Base-by-base conservation (phyloP, 2,113 vertebrate species). In the Mobula birostris region DNA sequence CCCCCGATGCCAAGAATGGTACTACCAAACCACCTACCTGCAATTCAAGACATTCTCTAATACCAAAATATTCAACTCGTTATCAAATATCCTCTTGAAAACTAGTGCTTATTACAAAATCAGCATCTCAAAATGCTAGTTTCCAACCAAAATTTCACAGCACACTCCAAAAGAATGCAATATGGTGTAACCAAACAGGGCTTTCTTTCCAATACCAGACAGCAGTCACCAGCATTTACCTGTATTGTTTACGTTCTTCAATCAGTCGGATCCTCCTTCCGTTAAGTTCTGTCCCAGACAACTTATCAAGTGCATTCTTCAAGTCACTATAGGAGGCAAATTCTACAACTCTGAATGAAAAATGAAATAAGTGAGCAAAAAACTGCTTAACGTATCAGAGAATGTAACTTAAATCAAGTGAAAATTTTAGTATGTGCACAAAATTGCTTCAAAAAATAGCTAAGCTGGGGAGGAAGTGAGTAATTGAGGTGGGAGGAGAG, bases 251-350 rank as follows among this genome's bases (percentile, higher is more conserved):
- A 95, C 97, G 97, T 95, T 98, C 98, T 96, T 99, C 98, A 32
- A 98, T 97, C 96, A 99, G 96, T 96, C 98, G 98, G 78, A 99
- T 99, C 98, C 99, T 99, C 95, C 98, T 98, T 95, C 98, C 98
- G 96, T 99, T 99, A 94, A 99, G 99, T 97, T 99, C 98, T 95
- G 99, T 99, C 95, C 98, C 98, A 96, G 98, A 98, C 95, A 99
- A 97, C 95, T 99, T 99, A 95, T 99, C 98, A 95, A 99, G 97
- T 94, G 98, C 98, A 96, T 99, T 99, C 98, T 98, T 99, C 97
- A 99, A 96, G 95, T 99, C 98, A 96, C 98, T 98, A 85, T 98
- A 98, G 96, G 98, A 98, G 95, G 98, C 98, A 95, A 99, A 99
- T 96, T 99, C 98, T 97, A 99, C 98, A 95, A 99, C 98, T 96